Evolutionary conservation across 2,113 vertebrate species (phyloP), one percentile per base, ranked within the genome.

Genomic region (Accipiter virgatus): DNA sequence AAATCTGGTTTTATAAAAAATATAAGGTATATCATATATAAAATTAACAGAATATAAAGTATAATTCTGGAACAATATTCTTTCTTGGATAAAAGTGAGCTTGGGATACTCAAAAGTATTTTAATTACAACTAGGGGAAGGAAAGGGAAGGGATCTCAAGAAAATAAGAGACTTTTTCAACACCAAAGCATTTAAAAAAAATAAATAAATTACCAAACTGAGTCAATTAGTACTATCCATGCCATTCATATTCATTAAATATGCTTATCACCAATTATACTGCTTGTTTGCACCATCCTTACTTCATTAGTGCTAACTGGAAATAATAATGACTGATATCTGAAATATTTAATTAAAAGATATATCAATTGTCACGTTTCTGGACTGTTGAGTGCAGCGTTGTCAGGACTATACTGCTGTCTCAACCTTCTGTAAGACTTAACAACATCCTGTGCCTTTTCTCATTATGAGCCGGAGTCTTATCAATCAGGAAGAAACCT

Each of bases 311-410:
- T 8, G 10, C 42, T 97, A 97, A 96, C 65, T 90, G 56, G 66
- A 94, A 95, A 94, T 88, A 92, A 96, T 95, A 95, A 88, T 16
- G 3, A 85, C 65, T 25, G 88, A 93, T 95, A 94, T 1, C 38
- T 45, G 79, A 96, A 95, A 94, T 93, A 83, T 63, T 95, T 95
- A 91, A 95, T 96, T 95, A 71, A 90, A 96, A 88, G 56, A 94
- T 86, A 75, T 95, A 95, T 96, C 96, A 50, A 45, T 75, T 89
- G 82, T 63, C 58, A 7, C 11, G 50, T 71, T 84, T 45, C 92
- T 87, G 71, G 83, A 93, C 61, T 3, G 0, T 14, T n/a, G 53
- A 43, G 66, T 52, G 70, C 53, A 90, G 81, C 1, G 0, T 18
- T 58, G 14, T 27, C 88, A 95, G 88, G 45, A 16, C 47, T 43